Conservation (phyloP, 2,888 invertebrate genomes). For the Caenorhabditis panamensis region DNA sequence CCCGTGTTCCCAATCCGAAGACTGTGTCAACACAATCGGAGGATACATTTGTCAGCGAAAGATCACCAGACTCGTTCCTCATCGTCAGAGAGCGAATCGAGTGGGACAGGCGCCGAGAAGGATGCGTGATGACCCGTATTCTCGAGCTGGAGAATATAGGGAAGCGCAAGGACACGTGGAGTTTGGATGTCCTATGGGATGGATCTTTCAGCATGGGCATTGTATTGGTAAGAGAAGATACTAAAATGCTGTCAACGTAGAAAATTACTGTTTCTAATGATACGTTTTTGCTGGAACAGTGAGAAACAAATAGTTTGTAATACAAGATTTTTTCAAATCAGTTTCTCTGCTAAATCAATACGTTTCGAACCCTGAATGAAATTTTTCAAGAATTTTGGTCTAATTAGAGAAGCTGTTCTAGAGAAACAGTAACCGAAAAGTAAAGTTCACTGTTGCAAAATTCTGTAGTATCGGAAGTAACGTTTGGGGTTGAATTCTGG, state of each 20-base stretch:
- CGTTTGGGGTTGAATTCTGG: too few species aligned
- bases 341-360: too few species aligned
- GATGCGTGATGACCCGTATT: constrained; percentile 61
- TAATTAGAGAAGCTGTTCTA: too few species aligned
- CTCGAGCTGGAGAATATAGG: constrained; percentile 44
- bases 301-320: too few species aligned
- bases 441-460: too few species aligned
- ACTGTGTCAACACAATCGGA: constrained; percentile 82
- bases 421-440: too few species aligned
- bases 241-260: too few species aligned
- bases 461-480: too few species aligned
- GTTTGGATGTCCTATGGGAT: constrained; percentile 59
- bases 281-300: too few species aligned
- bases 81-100: constrained; percentile 51
- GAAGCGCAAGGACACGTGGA: constrained; percentile 45
- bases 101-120: constrained; percentile 42
- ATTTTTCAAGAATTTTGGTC: too few species aligned
- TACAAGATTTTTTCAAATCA: too few species aligned
- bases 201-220: constrained; percentile 43
- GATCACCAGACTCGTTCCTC: constrained; percentile 51
- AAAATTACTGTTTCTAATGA: not conserved
- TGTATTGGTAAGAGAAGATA: constrained; percentile 62
- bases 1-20: constrained; percentile 63
- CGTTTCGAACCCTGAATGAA: too few species aligned
- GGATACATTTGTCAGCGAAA: constrained; percentile 86